Conservation (phyloP, 2,113 vertebrate genomes). For the Entomyzon cyanotis region DNA sequence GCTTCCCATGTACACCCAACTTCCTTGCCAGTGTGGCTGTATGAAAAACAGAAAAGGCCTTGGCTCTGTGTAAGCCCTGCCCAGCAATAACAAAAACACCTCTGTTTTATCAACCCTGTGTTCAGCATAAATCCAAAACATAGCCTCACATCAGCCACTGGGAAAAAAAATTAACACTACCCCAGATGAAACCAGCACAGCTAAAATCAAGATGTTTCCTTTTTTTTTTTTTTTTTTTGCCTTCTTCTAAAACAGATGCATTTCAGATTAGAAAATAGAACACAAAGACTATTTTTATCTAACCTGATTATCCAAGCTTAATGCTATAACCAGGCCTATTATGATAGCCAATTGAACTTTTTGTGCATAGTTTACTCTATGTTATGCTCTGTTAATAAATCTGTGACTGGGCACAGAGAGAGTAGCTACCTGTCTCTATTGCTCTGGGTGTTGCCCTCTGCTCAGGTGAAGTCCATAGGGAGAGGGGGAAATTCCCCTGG, state of each 20-base stretch:
- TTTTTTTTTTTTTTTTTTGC: background rate
- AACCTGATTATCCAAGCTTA: background rate
- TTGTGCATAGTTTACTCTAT: background rate
- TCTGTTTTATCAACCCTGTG: background rate
- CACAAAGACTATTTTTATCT: background rate
- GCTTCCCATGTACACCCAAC: background rate
- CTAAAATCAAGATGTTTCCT: background rate
- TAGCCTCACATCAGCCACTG: background rate
- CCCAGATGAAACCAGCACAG: background rate
- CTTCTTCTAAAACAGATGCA: background rate
- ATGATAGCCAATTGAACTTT: background rate
- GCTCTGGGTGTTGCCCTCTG: background rate
- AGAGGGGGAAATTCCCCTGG: background rate
- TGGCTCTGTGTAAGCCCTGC: background rate
- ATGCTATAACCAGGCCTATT: background rate
- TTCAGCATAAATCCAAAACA: background rate
- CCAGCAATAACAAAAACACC: background rate
- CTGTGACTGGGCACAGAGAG: background rate
- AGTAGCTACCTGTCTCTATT: background rate
- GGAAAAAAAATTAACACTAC: background rate
- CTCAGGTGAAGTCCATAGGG: background rate
- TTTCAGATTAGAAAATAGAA: background rate
- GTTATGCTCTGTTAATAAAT: background rate
- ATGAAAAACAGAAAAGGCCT: background rate
- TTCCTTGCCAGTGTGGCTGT: background rate